These are phyloP conservation scores for Psilopogon haemacephalus DNA, from an alignment of 2,113 vertebrate species.

Conservation along the genomic window DNA sequence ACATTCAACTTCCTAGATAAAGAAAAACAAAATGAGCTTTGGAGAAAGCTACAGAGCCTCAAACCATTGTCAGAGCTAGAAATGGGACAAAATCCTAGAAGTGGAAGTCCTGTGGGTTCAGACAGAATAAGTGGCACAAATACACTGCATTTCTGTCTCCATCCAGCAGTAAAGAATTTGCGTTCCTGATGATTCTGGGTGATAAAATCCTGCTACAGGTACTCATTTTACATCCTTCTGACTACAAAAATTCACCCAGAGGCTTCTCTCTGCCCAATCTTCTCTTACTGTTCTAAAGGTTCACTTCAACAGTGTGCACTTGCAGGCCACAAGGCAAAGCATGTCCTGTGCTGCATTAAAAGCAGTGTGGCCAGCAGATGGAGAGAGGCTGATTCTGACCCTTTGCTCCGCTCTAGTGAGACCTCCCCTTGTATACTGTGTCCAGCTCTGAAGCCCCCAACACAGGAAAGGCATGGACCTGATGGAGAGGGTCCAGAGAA, in stretches of 20 bases:
- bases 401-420: too few relatives aligned
- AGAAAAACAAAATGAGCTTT: not conserved
- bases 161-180: not conserved
- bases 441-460: too few relatives aligned
- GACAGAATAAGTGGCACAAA: fast-evolving
- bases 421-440: too few relatives aligned
- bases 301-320: not conserved
- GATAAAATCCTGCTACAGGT: not conserved
- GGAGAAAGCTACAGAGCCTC: not conserved
- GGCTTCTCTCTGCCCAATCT: not conserved
- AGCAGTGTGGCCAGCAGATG: too few relatives aligned
- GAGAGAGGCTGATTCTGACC: too few relatives aligned
- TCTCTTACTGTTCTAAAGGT: not conserved
- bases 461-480: too few relatives aligned
- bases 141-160: fast-evolving
- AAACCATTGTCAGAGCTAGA: not conserved
- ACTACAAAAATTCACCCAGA: not conserved
- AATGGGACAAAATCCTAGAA: not conserved
- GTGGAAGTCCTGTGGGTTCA: fast-evolving
- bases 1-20: not conserved
- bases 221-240: not conserved
- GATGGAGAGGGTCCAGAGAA: too few relatives aligned
- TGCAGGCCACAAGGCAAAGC: too few relatives aligned
- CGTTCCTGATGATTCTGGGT: not conserved
- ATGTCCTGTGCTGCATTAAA: too few relatives aligned